Evolutionary conservation across 2,113 vertebrate species (phyloP).

Genomic region (Bubalus kerabau): DNA sequence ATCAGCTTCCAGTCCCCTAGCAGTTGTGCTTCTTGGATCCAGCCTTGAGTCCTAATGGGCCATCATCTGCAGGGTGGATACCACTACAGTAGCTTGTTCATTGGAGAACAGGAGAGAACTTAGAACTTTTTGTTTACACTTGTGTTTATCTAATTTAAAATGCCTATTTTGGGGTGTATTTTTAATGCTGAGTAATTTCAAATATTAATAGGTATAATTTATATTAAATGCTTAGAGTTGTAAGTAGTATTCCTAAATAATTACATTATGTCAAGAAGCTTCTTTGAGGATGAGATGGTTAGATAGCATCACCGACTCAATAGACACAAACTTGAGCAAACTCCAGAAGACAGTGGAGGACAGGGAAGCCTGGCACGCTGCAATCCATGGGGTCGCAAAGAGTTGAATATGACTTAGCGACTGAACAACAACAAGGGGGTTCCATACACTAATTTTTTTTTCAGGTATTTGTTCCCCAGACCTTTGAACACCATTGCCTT

Average conservation of each 20-base stretch:
- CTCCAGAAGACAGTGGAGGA: neutral
- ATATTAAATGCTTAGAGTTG: neutral
- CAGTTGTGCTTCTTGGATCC: neutral
- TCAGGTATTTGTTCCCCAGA: neutral
- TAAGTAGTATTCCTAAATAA: neutral
- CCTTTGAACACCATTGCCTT: neutral
- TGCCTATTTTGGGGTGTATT: neutral
- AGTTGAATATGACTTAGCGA: neutral
- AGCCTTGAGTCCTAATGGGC: neutral
- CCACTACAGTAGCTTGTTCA: neutral
- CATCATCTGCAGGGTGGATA: neutral
- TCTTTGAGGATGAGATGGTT: neutral
- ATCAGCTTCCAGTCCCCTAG: rapidly evolving
- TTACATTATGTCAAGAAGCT: neutral
- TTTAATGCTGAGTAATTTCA: neutral
- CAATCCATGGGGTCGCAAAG: neutral
- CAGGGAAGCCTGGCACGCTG: neutral
- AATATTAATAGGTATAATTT: neutral
- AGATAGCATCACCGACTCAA: neutral
- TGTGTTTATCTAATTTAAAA: neutral
- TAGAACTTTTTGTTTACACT: neutral
- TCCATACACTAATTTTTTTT: neutral
- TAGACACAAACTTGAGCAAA: neutral
- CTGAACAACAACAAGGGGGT: neutral
- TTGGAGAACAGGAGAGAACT: neutral